Evolutionary conservation across 2,113 vertebrate genomes (phyloP).

Genomic region (Nanorana parkeri): DNA sequence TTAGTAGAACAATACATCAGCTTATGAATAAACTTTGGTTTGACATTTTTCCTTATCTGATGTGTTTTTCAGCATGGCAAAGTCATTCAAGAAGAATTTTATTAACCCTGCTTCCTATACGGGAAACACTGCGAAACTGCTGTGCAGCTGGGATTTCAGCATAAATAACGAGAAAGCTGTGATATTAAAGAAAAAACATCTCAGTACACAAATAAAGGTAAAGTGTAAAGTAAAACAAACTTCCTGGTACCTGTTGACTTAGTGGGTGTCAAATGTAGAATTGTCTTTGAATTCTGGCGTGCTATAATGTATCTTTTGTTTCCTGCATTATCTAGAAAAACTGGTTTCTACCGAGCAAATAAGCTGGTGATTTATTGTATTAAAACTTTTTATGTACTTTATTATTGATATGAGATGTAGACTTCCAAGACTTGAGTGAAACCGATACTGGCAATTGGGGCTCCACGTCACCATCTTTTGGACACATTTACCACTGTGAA

Average conservation of each 20-base stretch:
- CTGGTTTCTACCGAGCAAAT: conserved; percentile 20
- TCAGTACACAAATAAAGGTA: conserved; percentile 90
- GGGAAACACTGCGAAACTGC: conserved; percentile 79
- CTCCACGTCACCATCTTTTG: no score
- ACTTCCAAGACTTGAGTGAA: no score
- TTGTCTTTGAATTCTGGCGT: not conserved
- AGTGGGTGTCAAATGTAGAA: not conserved
- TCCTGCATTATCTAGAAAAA: conserved; percentile 22
- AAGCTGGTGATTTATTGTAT: not conserved
- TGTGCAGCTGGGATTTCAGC: conserved; percentile 94
- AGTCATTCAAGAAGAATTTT: conserved; percentile 83
- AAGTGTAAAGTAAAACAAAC: conserved; percentile 10
- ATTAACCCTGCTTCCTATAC: conserved; percentile 67
- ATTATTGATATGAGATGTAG: no score
- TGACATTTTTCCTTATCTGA: not conserved
- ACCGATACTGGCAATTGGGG: no score
- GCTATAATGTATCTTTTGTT: not conserved
- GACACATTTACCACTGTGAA: no score
- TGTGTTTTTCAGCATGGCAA: conserved; percentile 79
- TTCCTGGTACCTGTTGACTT: not conserved
- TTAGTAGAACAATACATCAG: no score
- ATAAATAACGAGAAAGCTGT: conserved; percentile 85
- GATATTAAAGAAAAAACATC: conserved; percentile 84
- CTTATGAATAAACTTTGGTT: not conserved
- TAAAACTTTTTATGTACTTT: not conserved